phyloP scores from a whole-genome alignment of 2,797 vertebrate genomes.

The Dendrocincla fuliginosa region DNA sequence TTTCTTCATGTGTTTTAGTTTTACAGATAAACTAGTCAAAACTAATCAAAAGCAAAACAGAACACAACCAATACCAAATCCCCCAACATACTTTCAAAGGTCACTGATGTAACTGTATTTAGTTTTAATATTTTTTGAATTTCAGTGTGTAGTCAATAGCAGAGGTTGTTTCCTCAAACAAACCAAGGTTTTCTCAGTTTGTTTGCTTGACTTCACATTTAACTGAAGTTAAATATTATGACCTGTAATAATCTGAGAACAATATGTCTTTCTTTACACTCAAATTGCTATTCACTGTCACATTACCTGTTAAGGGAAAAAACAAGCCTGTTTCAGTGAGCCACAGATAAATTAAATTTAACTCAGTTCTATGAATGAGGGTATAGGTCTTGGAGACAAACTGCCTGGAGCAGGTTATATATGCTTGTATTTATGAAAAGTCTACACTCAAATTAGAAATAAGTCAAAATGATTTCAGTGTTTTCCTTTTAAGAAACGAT shows the following conservation, averaged over 20 bases:
- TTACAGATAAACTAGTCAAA: not conserved
- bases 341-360: not conserved
- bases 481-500: not conserved
- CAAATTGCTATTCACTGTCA: not conserved
- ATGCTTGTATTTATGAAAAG: not conserved
- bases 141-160: not conserved
- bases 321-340: not conserved
- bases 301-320: not conserved
- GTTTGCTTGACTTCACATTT: not conserved
- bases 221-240: not conserved
- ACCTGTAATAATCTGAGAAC: not conserved
- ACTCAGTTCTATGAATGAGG: not conserved
- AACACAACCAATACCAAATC: not conserved
- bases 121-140: not conserved
- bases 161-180: not conserved
- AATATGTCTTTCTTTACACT: not conserved
- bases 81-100: not conserved
- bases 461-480: not conserved
- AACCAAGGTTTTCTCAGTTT: not conserved
- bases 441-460: not conserved
- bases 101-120: not conserved
- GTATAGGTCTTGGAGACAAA: not conserved
- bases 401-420: not conserved
- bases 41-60: not conserved
- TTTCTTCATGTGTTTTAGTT: slow-evolving; percentile 4